Percentiles rank a stretch among this genome's conserved stretches.
Conservation (phyloP, 92 coral and sea anemone species). For the Nematostella vectensis region DNA sequence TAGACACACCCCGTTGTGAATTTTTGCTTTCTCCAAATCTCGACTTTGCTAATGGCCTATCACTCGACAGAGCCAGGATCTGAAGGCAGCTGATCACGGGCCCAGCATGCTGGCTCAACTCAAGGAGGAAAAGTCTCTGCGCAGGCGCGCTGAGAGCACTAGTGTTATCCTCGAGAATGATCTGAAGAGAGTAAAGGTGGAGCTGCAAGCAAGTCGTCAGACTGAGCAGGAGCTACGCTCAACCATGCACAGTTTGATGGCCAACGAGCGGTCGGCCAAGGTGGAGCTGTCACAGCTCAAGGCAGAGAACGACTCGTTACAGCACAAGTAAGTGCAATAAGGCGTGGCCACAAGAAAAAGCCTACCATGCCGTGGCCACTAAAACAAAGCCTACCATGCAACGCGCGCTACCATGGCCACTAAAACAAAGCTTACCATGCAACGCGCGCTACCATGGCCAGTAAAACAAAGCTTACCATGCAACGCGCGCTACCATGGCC, state of each 20-base stretch:
- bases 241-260: constrained; percentile 78
- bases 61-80: constrained; percentile 63
- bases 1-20: too few species aligned
- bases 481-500: too few species aligned
- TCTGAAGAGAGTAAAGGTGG: constrained; percentile 67
- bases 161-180: constrained; percentile 72
- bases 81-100: constrained; percentile 52
- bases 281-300: constrained; percentile 91
- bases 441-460: too few species aligned
- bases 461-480: too few species aligned
- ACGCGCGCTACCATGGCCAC: too few species aligned
- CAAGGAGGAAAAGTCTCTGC: constrained; percentile 74
- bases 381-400: too few species aligned
- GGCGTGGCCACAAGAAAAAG: too few species aligned
- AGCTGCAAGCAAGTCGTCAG: constrained; percentile 87
- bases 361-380: too few species aligned
- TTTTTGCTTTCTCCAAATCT: too few species aligned
- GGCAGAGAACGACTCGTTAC: constrained; percentile 74
- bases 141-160: constrained; percentile 82
- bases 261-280: constrained; percentile 87
- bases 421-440: too few species aligned
- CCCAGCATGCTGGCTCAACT: constrained; percentile 68
- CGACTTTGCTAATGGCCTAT: too few species aligned
- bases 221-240: constrained; percentile 83
- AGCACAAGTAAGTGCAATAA: constrained; percentile 92